Base-by-base conservation (phyloP, 2,113 vertebrate genomes). In the Cyphotilapia sp. region DNA sequence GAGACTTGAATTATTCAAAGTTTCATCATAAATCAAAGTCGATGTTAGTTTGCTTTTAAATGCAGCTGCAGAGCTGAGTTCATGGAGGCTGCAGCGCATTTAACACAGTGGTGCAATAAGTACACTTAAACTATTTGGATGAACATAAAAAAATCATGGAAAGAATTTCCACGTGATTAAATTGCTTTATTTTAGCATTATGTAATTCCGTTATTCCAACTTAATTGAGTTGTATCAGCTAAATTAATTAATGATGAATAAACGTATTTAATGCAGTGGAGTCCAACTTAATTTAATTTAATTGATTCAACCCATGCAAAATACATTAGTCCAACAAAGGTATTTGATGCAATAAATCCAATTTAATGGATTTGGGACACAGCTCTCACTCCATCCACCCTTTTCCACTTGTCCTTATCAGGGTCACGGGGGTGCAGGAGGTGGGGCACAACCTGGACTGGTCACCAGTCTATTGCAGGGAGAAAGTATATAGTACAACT, bases 181-280 rank as follows among this genome's bases (percentile, higher is more conserved):
- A 66, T 0, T 66, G 33, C 61, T 66, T 66, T 0, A 66, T 66
- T 66, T 13, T 66, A 13, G 7, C 33, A 13, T 38, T 66, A 66
- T 66, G 61, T 38, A 38, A 66, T 38, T 66, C 33, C 0, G 0
- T 0, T 66, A 38, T 38, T 66, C 31, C 33, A 38, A 38, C 61
- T n/a, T 66, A 38, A 66, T 35, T 5, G 31, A 35, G 31, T 66
- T n/a, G 61, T 10, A 35, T 66, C 17, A 66, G 10, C 31, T 63
- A n/a, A 63, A 63, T 63, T 63, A 63, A 63, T 35, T 63, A 63
- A 63, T 35, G 59, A n/a, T 63, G 31, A 63, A 63, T 63, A 35
- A 35, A 63, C 1, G 2, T 0, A 63, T 35, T 63, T 63, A 35
- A 63, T 63, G 6, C 16, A 63, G 31, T 63, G 9, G 0, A 12